These are phyloP conservation scores for Oryzias curvinotus DNA, from an alignment of 2,113 vertebrate genomes.

Conservation along the genomic window DNA sequence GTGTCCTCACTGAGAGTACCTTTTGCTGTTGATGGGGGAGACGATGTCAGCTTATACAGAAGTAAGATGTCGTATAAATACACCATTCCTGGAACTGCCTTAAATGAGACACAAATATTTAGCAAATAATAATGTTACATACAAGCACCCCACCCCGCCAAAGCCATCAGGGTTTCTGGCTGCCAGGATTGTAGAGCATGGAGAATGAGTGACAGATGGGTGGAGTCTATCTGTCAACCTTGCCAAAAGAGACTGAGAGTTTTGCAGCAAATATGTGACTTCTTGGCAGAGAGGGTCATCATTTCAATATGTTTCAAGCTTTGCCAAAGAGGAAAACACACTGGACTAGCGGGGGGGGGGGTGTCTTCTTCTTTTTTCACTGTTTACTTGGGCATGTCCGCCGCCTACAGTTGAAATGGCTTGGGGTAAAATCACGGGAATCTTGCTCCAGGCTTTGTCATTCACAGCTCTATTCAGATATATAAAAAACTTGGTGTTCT, in stretches of 20 bases:
- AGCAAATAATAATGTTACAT: constrained; percentile 18
- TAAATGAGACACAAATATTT: background rate
- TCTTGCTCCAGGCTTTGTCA: too few species aligned
- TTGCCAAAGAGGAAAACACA: constrained; percentile 38
- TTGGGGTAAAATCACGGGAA: too few species aligned
- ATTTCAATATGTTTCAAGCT: constrained; percentile 33
- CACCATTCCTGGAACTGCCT: background rate
- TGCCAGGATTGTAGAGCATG: constrained; percentile 57
- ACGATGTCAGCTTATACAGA: background rate
- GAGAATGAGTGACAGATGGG: constrained; percentile 67
- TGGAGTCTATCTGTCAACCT: constrained; percentile 57
- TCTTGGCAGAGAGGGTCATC: constrained; percentile 36
- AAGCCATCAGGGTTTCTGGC: constrained; percentile 52
- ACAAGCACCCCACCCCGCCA: background rate
- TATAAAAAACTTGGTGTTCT: too few species aligned
- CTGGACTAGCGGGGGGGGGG: constrained; percentile 5
- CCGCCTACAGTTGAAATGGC: too few species aligned
- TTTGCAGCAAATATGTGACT: constrained; percentile 47
- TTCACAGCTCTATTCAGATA: too few species aligned
- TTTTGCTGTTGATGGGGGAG: constrained; percentile 77
- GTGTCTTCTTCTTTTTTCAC: too few species aligned
- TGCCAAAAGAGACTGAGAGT: constrained; percentile 47
- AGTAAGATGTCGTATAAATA: background rate
- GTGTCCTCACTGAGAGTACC: constrained; percentile 94
- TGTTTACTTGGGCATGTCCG: too few species aligned